A percentile compares a stretch with the other conserved stretches of the same genome.
These are phyloP conservation scores for Brachypterus glaber DNA, from an alignment of 2,888 invertebrate species.

Conservation along the genomic window DNA sequence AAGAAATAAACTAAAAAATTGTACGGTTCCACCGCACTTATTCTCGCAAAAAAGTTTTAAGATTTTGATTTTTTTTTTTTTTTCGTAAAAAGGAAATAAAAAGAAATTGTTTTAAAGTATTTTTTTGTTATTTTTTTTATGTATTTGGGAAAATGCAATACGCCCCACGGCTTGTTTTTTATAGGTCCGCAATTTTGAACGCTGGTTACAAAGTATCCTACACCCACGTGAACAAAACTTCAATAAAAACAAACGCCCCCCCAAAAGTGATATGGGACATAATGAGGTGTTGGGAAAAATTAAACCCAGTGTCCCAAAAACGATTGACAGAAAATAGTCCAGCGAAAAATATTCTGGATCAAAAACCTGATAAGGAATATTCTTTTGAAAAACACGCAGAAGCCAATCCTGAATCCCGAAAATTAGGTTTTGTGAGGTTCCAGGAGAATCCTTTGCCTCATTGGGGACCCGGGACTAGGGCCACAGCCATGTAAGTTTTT, in stretches of 20 bases:
- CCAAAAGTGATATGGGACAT: conserved; percentile 83
- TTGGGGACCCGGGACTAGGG: conserved; percentile 87
- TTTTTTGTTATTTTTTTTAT: no score
- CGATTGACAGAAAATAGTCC: conserved; percentile 46
- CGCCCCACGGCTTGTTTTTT: conserved; percentile 24
- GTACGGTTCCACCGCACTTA: not conserved
- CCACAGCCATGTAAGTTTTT: conserved; percentile 60
- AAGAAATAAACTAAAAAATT: conserved; percentile 14
- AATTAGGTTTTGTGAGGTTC: conserved; percentile 64
- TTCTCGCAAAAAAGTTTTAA: no score
- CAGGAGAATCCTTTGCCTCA: conserved; percentile 76
- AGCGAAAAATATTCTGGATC: conserved; percentile 48
- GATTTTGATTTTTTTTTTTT: conserved; percentile 3
- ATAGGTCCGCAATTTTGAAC: conserved; percentile 81
- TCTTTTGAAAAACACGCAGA: conserved; percentile 50
- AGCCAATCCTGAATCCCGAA: conserved; percentile 74
- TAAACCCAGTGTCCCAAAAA: conserved; percentile 56
- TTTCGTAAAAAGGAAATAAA: no score
- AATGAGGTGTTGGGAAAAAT: conserved; percentile 67
- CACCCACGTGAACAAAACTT: conserved; percentile 80
- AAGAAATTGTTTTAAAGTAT: no score
- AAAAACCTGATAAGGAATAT: conserved; percentile 42
- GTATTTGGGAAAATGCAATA: no score
- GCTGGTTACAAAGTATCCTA: conserved; percentile 85
- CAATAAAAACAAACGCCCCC: conserved; percentile 91